A percentile compares a stretch with the other conserved stretches of the same genome.
These are phyloP conservation scores for Mustelus asterias DNA, from an alignment of 2,113 vertebrate genomes.

Conservation along the genomic window DNA sequence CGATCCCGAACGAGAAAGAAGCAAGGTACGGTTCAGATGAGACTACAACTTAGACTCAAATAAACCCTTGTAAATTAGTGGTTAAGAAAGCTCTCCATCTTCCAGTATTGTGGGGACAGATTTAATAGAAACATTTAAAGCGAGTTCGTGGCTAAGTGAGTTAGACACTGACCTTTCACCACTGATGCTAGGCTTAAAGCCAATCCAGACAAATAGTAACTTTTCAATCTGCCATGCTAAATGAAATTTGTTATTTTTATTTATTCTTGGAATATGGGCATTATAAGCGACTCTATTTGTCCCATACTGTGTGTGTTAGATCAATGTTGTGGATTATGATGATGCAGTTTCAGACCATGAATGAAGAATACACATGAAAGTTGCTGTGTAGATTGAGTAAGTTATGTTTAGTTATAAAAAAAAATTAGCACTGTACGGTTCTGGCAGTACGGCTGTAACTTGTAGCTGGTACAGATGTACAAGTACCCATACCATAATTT, in stretches of 20 bases:
- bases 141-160: not conserved
- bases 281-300: not conserved
- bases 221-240: not conserved
- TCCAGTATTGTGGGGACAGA: not conserved
- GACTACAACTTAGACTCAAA: not conserved
- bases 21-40: slow-evolving; percentile 49
- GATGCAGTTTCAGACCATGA: not conserved
- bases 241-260: not conserved
- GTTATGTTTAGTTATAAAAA: not conserved
- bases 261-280: not conserved
- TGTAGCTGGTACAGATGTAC: not conserved
- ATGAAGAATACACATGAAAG: not conserved
- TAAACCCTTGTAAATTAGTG: not conserved
- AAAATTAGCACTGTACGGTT: too few species aligned
- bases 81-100: not conserved
- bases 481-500: not conserved
- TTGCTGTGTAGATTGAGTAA: not conserved
- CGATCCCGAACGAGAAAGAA: slow-evolving; percentile 63
- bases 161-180: not conserved
- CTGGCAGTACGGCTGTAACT: not conserved
- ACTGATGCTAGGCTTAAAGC: not conserved
- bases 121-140: slow-evolving; percentile 6
- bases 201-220: not conserved
- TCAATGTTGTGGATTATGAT: not conserved
- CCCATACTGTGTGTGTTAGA: not conserved